Conservation (phyloP, 2,888 invertebrate genomes). For the Drosophila vallismaia region DNA sequence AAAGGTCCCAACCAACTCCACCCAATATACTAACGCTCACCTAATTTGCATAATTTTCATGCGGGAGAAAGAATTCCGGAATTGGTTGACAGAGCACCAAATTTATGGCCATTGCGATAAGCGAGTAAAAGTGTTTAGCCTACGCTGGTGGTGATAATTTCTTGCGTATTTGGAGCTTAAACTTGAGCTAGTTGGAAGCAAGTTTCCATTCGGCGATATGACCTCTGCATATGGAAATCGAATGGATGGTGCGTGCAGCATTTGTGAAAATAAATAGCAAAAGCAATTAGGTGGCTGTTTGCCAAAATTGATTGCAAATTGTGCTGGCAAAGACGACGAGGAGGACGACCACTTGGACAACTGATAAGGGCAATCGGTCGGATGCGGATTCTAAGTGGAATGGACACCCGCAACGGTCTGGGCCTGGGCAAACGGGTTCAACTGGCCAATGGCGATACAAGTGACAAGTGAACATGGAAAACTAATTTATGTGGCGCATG, state of each 20-base stretch:
- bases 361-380: conserved; percentile 62
- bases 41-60: conserved; percentile 69
- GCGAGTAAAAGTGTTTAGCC: conserved; percentile 69
- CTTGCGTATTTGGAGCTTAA: conserved; percentile 12
- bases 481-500: conserved; percentile 82
- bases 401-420: conserved; percentile 61
- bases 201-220: conserved; percentile 18
- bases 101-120: conserved; percentile 70
- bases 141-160: conserved; percentile 5
- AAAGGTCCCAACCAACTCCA: not conserved
- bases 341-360: conserved; percentile 9
- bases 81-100: conserved; percentile 53
- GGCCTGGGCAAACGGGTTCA: conserved; percentile 43
- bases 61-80: conserved; percentile 41
- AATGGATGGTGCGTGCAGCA: conserved; percentile 28
- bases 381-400: conserved; percentile 47
- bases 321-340: conserved; percentile 16
- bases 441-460: conserved; percentile 68
- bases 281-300: conserved; percentile 53
- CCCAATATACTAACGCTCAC: conserved; percentile 57
- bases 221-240: conserved; percentile 22
- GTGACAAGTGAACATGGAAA: conserved; percentile 83
- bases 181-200: conserved; percentile 11
- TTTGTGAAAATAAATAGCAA: conserved; percentile 26
- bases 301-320: conserved; percentile 66